Base-by-base conservation (phyloP, 2,113 vertebrate species). In the Oryzias javanicus region DNA sequence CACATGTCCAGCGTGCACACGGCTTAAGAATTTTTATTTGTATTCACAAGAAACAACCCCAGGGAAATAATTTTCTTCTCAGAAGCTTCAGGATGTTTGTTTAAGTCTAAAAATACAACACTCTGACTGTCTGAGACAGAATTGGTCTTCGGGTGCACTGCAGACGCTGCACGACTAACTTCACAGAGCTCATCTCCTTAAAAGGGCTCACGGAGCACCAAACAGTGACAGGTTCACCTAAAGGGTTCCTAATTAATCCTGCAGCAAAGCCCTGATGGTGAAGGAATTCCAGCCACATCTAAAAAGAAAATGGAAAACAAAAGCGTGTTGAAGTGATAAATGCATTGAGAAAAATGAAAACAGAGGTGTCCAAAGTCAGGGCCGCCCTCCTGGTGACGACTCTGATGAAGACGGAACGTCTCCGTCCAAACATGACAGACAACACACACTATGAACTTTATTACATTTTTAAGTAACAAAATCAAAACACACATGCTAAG, bases 61-160 rank as follows among this genome's bases (percentile, higher is more conserved):
- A 64, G 54, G 42, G 24, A 65, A n/a, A 42, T 52, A 68, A 80
- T 69, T 81, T 60, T 49, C 42, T 60, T 61, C 65, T 64, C 65
- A 55, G 53, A 73, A 13, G 20, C 14, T 4, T 0, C 5, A 67
- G 35, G 5, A 57, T 77, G 68, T 52, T 67, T 72, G 56, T 22
- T 16, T 19, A 49, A 52, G 64, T n/a, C 55, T 67, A 74, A 78
- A 76, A 76, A 82, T 66, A 72, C 51, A 46, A 55, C 44, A 5
- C 17, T 74, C 40, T 62, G 64, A 53, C 68, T 68, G 74, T 41
- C 56, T 5, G 18, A 19, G 40, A 54, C 18, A 40, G 45, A 58
- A 8, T 20, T 18, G 59, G n/a, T 65, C 3, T 59, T 59, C 29
- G 46, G 46, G 51, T 65, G 25, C 50, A 49, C 35, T 42, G 20